Conservation (phyloP, 2,888 invertebrate species). For the Melieria omissa region DNA sequence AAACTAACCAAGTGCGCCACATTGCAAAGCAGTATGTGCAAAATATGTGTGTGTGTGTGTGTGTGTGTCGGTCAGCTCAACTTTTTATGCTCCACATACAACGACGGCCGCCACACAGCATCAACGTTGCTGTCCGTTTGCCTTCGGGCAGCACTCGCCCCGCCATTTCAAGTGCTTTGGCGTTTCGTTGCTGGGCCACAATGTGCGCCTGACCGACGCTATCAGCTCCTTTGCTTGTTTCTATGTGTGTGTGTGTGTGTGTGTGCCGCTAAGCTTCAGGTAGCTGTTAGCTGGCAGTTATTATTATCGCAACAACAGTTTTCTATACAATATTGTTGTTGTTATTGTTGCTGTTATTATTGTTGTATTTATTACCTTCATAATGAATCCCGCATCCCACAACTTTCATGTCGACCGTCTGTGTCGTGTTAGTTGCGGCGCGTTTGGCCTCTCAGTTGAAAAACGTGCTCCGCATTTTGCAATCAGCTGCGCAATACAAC, state of each 20-base stretch:
- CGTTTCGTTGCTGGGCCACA: background rate
- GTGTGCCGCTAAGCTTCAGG: no score
- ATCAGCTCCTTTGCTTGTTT: background rate
- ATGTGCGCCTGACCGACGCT: no score
- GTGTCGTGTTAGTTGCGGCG: no score
- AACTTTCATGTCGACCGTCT: no score
- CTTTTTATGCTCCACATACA: background rate
- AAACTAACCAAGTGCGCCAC: background rate
- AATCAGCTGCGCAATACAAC: no score
- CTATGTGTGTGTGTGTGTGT: no score
- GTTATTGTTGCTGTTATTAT: background rate
- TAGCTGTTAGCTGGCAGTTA: conserved; percentile 3
- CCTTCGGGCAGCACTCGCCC: background rate
- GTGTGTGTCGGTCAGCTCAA: no score
- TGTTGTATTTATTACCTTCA: background rate
- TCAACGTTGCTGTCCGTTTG: background rate
- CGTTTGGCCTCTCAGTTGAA: no score
- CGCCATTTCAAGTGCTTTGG: background rate
- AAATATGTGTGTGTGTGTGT: no score
- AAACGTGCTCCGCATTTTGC: no score
- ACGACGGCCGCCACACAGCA: background rate
- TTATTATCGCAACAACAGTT: conserved; percentile 10
- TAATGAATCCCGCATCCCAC: no score
- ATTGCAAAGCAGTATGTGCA: no score
- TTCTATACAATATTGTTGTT: background rate